Conservation (phyloP, 2,113 vertebrate species). For the Aspiorhynchus laticeps region DNA sequence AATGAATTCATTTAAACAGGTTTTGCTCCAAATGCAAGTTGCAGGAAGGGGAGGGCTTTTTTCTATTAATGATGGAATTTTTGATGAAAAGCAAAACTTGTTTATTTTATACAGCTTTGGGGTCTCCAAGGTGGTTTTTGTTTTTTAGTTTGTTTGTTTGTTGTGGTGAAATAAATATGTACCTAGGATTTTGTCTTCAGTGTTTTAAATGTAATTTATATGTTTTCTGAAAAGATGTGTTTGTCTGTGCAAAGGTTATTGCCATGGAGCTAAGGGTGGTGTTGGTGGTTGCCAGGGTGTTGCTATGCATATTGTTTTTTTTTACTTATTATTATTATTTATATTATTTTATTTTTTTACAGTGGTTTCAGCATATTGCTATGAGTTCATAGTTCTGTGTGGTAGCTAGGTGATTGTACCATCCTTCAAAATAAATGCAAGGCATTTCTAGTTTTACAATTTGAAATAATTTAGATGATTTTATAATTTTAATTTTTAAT, state of each 20-base stretch:
- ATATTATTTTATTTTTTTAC: too few relatives aligned
- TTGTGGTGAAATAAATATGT: not conserved
- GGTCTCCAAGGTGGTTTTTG: conserved; percentile 3
- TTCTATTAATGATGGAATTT: conserved; percentile 61
- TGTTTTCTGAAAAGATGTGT: not conserved
- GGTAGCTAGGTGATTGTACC: not conserved
- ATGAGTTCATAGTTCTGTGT: not conserved
- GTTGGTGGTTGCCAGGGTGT: not conserved
- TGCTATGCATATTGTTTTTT: not conserved
- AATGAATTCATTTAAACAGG: conserved; percentile 81
- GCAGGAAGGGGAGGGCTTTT: conserved; percentile 68
- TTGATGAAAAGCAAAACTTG: conserved; percentile 56
- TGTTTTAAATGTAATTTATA: not conserved
- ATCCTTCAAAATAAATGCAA: not conserved
- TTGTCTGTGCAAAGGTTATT: not conserved
- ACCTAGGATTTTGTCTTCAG: not conserved
- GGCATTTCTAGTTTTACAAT: not conserved
- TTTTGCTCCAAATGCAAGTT: conserved; percentile 74
- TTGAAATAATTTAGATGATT: not conserved
- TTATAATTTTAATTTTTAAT: not conserved
- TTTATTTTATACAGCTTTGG: conserved; percentile 45
- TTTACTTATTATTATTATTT: not conserved
- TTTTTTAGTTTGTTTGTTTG: not conserved
- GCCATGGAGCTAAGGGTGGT: not conserved
- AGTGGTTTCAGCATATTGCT: not conserved